Evolutionary conservation across 2,888 invertebrate species (phyloP).

Genomic region (Drosophila differens): DNA sequence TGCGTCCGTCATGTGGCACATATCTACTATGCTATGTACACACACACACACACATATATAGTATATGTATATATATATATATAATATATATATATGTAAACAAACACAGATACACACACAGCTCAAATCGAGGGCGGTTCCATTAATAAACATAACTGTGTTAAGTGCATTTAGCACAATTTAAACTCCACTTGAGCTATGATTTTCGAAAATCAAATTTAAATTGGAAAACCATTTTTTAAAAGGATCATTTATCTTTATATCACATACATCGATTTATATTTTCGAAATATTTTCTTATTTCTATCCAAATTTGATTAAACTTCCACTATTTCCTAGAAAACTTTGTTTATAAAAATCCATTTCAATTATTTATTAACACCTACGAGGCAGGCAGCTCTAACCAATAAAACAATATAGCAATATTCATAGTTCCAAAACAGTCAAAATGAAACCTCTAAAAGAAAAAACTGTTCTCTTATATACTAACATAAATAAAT

Average conservation of each 20-base stretch:
- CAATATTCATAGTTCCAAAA: neutral
- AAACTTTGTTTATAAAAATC: neutral
- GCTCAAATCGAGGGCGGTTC: slow-evolving; percentile 51
- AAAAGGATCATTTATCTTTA: neutral
- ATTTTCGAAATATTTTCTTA: neutral
- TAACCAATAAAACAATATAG: neutral
- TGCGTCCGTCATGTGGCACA: slow-evolving; percentile 55
- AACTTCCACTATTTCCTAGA: neutral
- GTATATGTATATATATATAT: slow-evolving; percentile 2
- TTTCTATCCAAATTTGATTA: neutral
- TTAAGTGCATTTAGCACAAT: neutral
- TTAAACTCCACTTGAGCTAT: neutral
- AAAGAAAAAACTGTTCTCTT: slow-evolving; percentile 39
- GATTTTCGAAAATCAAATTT: neutral
- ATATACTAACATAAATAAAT: slow-evolving; percentile 5
- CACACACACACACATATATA: slow-evolving; percentile 13
- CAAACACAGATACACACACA: neutral
- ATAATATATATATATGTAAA: slow-evolving; percentile 10
- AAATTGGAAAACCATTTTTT: neutral
- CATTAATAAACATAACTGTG: slow-evolving; percentile 30
- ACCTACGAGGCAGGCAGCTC: neutral
- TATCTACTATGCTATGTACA: slow-evolving; percentile 41
- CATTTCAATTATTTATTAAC: neutral
- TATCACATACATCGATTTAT: neutral
- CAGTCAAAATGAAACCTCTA: neutral